Evolutionary conservation across 1,140 invertebrate species (phyloP), one percentile per base, ranked within the genome.

Genomic region (Coenobita brevimanus): DNA sequence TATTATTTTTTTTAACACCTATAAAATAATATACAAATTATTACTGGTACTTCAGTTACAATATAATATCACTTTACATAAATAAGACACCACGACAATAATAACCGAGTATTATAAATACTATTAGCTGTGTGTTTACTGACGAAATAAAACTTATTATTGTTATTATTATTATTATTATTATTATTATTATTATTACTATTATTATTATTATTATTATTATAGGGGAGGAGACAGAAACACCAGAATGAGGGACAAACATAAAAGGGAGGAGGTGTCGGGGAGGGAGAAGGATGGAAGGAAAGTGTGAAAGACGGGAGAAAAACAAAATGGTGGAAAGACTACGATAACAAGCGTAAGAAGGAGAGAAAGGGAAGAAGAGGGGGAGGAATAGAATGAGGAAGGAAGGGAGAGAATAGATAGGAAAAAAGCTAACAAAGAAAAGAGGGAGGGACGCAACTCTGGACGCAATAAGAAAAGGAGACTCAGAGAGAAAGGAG

Each of bases 111-210:
- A 64, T 64, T 64, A 64, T 57, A 57, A 13, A 57, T 13, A n/a
- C 10, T 57, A 10, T 64, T 64, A 64, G 4, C 33, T 6, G 3
- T 64, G 33, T 64, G 4, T 6, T 21, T 3, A 6, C 33, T 21
- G 21, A 6, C 33, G 4, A 24, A 6, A 21, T 64, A 24, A 6
- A 24, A 21, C 33, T 64, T 64, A 64, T 64, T 64, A 64, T 64
- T 64, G 33, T 21, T 64, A 64, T 64, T 21, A 64, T 64, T 64
- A 64, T 64, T 21, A 64, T 64, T 64, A 64, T 64, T 64, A 64
- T 64, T 64, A 64, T 64, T 64, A 64, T 64, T 64, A 64, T 3
- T 64, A 64, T 64, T 64, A 64, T 64, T 64, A 21, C 3, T 21
- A 64, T 6, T 21, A 67, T 8, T 15, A 30, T 2, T 1, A 10